Evolutionary conservation across 2,797 vertebrate species (phyloP), one percentile per base, ranked within the genome.

Genomic region (Danio kyathit): DNA sequence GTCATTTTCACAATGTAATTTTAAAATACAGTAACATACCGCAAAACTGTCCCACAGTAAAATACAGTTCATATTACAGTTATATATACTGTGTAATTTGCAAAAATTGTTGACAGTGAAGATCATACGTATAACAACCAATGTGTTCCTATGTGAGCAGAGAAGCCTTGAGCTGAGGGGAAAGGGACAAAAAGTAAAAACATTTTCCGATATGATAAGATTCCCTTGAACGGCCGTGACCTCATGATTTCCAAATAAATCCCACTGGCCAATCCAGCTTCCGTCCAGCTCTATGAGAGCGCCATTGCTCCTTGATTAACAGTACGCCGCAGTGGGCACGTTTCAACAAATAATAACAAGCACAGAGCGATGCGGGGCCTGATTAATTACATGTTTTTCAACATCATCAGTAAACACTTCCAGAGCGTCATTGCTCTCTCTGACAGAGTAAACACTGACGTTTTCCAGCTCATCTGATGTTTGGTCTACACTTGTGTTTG

Each of bases 401-500:
- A 44, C 29, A 54, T 48, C 38, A 52, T 75, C 59, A 66, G 74
- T 85, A 87, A 85, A 87, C 86, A 79, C 43, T 43, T 40, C 14
- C 17, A 13, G 8, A 84, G 29, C 60, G 14, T 61, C 52, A 66
- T 73, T 19, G 52, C 66, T 74, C 59, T 46, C 67, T 67, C 44
- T 21, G 17, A 48, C 46, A 60, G 51, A 52, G 79, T 87, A 87
- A 87, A 87, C 86, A 85, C 51, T 79, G 69, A 84, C 41, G 51
- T 59, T 81, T 60, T 79, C 72, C 61, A 56, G 72, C 61, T 75
- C 19, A 64, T 69, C 74, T 72, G 70, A 54, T 89, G 88, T 89
- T 89, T 89, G 86, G 86, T 89, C 88, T 88, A 79, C 80, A 43
- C 60, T 77, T 17, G 46, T 78, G 74, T 83, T 86, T 85, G 79